Evolutionary conservation across 2,113 vertebrate genomes (phyloP), one percentile per base, ranked within the genome.

Genomic region (Mionectes macconnelli): DNA sequence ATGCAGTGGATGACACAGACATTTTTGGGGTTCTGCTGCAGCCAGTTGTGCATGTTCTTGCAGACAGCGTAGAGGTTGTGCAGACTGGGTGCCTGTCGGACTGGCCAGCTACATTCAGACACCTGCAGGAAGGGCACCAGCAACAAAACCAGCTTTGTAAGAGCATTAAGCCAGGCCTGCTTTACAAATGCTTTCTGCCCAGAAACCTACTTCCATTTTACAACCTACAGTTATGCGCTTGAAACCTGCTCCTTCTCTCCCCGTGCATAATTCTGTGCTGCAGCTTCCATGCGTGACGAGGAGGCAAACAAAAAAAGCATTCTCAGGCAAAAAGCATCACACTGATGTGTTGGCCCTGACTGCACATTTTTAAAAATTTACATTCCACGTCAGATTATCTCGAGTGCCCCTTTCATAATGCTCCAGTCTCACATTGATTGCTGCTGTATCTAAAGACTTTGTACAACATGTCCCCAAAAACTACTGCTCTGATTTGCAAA

Each of bases 21-120:
- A 22, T 99, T 99, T 98, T 99, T 99, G 97, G 99, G 99, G 95
- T 99, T 99, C 98, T 99, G 99, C 79, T 99, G 98, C 76, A 99
- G 98, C 99, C 99, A 99, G 97, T 99, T 99, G 98, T 99, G 99
- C 99, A 99, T 99, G 97, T 99, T 99, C 98, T 99, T 99, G 97
- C 99, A 99, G 84, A 99, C 99, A 2, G 99, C 99, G 23, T 99
- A 99, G 89, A 99, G 98, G 98, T 99, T 99, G 98, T 99, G 99
- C 95, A 99, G 98, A 89, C 99, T 99, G 66, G 99, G 99, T 6
- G 99, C 99, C 97, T 99, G 99, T 83, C 98, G 98, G 22, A 99
- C 96, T 4, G 99, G 99, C 99, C 99, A 99, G 67, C 99, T 99
- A 96, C 99, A 99, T 97, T 99, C 99, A 1, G 99, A 99, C 64